Evolutionary conservation across 1,140 invertebrate genomes (phyloP), one percentile per base, ranked within the genome.

Genomic region (Achroia grisella): DNA sequence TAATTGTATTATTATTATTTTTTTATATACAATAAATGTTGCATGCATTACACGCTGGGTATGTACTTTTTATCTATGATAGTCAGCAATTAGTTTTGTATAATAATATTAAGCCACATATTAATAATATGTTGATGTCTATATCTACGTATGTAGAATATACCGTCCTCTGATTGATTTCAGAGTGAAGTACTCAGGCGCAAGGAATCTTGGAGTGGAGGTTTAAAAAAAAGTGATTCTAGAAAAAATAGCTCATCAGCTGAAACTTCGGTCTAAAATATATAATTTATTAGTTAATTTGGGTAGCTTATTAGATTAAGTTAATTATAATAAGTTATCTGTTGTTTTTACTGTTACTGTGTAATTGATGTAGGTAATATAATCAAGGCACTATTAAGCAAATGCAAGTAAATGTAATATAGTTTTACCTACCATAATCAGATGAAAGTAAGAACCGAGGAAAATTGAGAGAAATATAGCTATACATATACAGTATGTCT

Each of bases 241-340:
- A 75, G 55, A 41, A 80, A 74, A 54, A 68, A 59, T 41, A 63
- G 54, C 39, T 59, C 58, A 5, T 82, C 78, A 29, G 73, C 80
- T 51, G 80, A 85, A 69, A 85, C 80, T 40, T 82, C 78, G 48
- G 80, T 85, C 37, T 85, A 76, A 82, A 39, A 9, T 1, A 34
- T 34, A 39, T 35, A 10, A 28, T 11, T 9, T 37, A 37, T 15
- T 35, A 35, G 1, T 31, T 31, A 3, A 31, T 10, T 31, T n/a
- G 2, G 28, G 2, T 31, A 31, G 2, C 17, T 31, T 31, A 10
- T 31, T n/a, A 31, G 9, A 2, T 9, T 31, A 31, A 31, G 8
- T 2, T 31, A 31, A 31, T 4, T 31, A 31, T 31, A 31, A 10
- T 2, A 4, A 31, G 9, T 4, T 31, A 31, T 31, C 9, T 31